These are phyloP conservation scores for Drosophila insularis DNA, from an alignment of 1,140 invertebrate species.

Conservation along the genomic window DNA sequence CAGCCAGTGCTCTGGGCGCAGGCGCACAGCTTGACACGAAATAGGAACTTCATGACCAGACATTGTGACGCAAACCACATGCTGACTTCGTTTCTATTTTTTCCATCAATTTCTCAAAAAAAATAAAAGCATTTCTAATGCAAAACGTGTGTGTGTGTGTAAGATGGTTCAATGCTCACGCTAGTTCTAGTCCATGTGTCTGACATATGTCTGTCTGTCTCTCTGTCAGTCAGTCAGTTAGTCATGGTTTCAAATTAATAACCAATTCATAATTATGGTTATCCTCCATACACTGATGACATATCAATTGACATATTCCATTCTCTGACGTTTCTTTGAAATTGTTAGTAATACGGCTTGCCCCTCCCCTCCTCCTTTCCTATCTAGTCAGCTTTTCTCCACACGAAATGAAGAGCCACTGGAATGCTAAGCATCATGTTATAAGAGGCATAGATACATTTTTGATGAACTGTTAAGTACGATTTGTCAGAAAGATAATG, in stretches of 20 bases:
- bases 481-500: too few species aligned
- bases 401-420: too few species aligned
- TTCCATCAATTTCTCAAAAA: conserved; percentile 30
- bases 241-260: conserved; percentile 62
- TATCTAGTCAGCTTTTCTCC: too few species aligned
- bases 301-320: conserved; percentile 63
- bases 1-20: conserved; percentile 50
- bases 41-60: conserved; percentile 54
- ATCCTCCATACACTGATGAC: conserved; percentile 39
- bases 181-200: conserved; percentile 52
- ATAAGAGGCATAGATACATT: too few species aligned
- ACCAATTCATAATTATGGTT: conserved; percentile 43
- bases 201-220: conserved; percentile 50
- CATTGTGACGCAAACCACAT: conserved; percentile 69
- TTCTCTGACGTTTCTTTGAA: conserved; percentile 11
- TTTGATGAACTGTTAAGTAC: too few species aligned
- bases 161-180: too few species aligned
- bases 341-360: not conserved
- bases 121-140: conserved; percentile 62
- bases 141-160: conserved; percentile 66
- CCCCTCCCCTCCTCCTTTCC: too few species aligned
- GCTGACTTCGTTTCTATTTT: conserved; percentile 57
- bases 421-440: too few species aligned
- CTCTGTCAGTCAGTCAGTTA: conserved; percentile 16
- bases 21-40: conserved; percentile 65